Evolutionary conservation across 2,888 invertebrate species (phyloP).

Genomic region (Monochamus alternatus): DNA sequence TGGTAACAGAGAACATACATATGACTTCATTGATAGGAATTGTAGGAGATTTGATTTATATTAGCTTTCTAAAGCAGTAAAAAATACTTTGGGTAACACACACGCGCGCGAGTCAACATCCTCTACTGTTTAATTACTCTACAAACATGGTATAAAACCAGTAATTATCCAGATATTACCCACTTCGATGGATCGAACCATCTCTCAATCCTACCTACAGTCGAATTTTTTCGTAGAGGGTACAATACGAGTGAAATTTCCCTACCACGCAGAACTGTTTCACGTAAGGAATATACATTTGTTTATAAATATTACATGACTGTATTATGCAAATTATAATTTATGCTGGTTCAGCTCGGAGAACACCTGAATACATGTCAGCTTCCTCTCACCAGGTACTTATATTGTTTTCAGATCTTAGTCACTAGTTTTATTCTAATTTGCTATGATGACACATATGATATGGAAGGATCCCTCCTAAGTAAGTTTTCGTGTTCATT

Average conservation of each 20-base stretch:
- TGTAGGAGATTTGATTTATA: no score
- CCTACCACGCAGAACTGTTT: slow-evolving; percentile 29
- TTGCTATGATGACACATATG: slow-evolving; percentile 26
- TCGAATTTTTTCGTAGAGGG: background rate
- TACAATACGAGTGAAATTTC: slow-evolving; percentile 23
- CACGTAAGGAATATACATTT: slow-evolving; percentile 29
- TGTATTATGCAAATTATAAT: slow-evolving; percentile 38
- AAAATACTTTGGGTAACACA: no score
- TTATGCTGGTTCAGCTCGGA: slow-evolving; percentile 37
- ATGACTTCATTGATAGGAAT: no score
- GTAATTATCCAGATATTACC: background rate
- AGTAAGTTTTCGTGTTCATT: slow-evolving; percentile 15
- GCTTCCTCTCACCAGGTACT: slow-evolving; percentile 33
- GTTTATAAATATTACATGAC: slow-evolving; percentile 37
- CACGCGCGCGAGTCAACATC: background rate
- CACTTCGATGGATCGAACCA: background rate
- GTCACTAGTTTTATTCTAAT: slow-evolving; percentile 39
- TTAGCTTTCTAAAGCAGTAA: no score
- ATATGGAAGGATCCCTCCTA: background rate
- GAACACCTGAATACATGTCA: slow-evolving; percentile 40
- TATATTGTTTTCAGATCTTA: slow-evolving; percentile 38
- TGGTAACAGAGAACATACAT: no score
- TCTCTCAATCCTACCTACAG: slow-evolving; percentile 21
- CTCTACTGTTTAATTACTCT: background rate
- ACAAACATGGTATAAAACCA: slow-evolving; percentile 9